Evolutionary conservation across 2,113 vertebrate species (phyloP).

Genomic region (Clinocottus analis): DNA sequence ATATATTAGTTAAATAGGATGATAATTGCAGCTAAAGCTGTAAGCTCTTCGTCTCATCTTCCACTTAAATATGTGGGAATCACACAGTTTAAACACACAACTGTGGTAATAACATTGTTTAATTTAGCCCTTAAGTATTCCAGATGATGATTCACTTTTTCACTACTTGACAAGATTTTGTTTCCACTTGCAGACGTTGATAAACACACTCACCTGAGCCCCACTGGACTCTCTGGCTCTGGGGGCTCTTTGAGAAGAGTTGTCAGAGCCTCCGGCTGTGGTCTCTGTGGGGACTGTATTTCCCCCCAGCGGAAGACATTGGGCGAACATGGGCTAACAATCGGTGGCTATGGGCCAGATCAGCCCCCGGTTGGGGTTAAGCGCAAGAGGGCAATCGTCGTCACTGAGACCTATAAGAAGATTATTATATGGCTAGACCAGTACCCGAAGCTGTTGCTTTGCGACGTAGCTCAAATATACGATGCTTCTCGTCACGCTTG

Average conservation of each 20-base stretch:
- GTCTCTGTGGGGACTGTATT: constrained; percentile 22
- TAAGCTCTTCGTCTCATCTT: neutral
- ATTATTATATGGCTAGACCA: constrained; percentile 6
- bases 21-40: neutral
- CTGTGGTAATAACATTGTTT: neutral
- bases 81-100: neutral
- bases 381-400: neutral
- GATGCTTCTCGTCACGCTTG: constrained; percentile 24
- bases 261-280: neutral
- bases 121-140: neutral
- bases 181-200: constrained; percentile 62
- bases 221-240: constrained; percentile 18
- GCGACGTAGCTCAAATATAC: constrained; percentile 54
- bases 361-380: neutral
- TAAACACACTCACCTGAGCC: constrained; percentile 10
- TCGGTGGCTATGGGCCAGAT: neutral
- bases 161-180: constrained; percentile 30
- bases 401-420: constrained; percentile 19
- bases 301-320: constrained; percentile 2
- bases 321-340: constrained; percentile 9
- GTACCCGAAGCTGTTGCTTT: constrained; percentile 62
- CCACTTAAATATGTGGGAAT: neutral
- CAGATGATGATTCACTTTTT: neutral
- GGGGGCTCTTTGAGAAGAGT: constrained; percentile 32
- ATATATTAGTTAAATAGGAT: neutral